Evolutionary conservation across 2,113 vertebrate genomes (phyloP), one percentile per base, ranked within the genome.

Genomic region (Speoplatyrhinus poulsoni): DNA sequence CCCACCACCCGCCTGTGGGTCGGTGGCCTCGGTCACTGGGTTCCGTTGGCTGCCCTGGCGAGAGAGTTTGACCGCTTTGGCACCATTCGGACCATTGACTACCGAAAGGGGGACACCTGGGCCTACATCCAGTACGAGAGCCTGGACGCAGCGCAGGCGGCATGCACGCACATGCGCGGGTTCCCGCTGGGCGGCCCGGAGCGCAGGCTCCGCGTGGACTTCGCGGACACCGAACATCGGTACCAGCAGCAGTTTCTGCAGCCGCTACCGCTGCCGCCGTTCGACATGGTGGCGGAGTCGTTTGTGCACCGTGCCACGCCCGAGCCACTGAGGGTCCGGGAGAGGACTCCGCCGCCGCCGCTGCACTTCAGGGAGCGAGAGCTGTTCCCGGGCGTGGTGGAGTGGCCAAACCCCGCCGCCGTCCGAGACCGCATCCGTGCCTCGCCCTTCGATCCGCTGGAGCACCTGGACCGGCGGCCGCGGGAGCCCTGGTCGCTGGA

Each of bases 51-150:
- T 0, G 96, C 96, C 1, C 82, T 99, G 67, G 97, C 97, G 36
- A 91, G 97, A 81, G 97, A 99, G 68, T 99, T 99, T 89, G 97
- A 99, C 79, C 95, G 97, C 12, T 99, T 99, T 89, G 97, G 97
- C 73, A 99, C 97, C 46, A 99, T 99, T 70, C 93, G 97, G 83
- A 98, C 95, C 12, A 98, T 99, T 60, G 97, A 99, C 84, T 99
- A 98, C 83, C 94, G 96, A 67, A 99, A 99, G 79, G 97, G 97
- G 12, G 97, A 99, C 84, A 96, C 94, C 0, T 99, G 96, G 96
- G 97, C 97, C 0, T 99, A 99, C 32, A 99, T 99, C 85, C 97
- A 99, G 84, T 99, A 99, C 16, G 97, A 99, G 82, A 99, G 97
- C 82, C 80, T 99, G 89, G 97, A 99, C 0, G 97, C 97, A 2